A percentile compares a stretch with the other conserved stretches of the same genome.
phyloP scores from a whole-genome alignment of 2,797 vertebrate species.

The Pangasius krempfi region DNA sequence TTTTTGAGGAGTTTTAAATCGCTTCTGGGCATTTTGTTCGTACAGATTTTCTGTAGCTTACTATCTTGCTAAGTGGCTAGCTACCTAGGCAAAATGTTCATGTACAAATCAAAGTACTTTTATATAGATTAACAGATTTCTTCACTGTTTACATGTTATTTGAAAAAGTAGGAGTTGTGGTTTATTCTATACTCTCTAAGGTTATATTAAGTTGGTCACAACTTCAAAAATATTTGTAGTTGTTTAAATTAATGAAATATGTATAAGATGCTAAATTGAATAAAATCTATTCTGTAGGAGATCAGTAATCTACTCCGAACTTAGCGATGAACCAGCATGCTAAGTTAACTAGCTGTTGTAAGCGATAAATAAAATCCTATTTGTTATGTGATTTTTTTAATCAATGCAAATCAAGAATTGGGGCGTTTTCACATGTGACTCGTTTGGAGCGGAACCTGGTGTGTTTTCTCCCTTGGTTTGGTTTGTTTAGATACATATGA shows the following conservation, averaged over 20 bases:
- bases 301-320: neutral
- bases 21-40: neutral
- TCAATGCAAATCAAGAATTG: neutral
- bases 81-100: neutral
- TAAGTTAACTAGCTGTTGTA: neutral
- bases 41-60: neutral
- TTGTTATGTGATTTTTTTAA: neutral
- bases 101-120: neutral
- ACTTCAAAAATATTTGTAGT: neutral
- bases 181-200: neutral
- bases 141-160: neutral
- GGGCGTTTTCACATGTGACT: no score
- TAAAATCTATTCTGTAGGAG: neutral
- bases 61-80: neutral
- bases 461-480: no score
- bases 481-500: no score
- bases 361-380: neutral
- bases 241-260: neutral
- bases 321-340: neutral
- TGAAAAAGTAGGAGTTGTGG: neutral
- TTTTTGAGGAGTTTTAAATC: neutral
- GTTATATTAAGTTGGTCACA: neutral
- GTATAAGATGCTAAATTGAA: neutral
- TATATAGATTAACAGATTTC: neutral
- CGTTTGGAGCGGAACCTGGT: no score